phyloP scores from a whole-genome alignment of 64 coral and sea anemone species.

The Montipora efflorescens region DNA sequence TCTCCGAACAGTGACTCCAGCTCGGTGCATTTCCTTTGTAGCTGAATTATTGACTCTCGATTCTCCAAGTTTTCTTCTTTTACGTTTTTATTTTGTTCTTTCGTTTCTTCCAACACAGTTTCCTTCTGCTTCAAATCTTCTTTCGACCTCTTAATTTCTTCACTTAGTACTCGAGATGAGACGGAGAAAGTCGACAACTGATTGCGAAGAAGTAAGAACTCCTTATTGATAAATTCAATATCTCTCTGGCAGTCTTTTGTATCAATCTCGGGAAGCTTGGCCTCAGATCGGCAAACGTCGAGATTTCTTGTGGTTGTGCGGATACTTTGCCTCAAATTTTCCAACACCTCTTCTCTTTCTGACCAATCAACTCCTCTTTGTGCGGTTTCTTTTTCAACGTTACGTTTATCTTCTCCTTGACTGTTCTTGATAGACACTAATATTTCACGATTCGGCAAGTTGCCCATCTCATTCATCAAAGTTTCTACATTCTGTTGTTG shows the following conservation, averaged over 20 bases:
- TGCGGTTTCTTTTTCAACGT: slow-evolving; percentile 19
- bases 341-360: slow-evolving; percentile 68
- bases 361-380: slow-evolving; percentile 40
- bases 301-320: slow-evolving; percentile 72
- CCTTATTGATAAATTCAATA: slow-evolving; percentile 84
- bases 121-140: slow-evolving; percentile 75
- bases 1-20: slow-evolving; percentile 73
- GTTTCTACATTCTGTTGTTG: slow-evolving; percentile 79
- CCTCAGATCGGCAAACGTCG: slow-evolving; percentile 74
- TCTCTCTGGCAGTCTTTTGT: slow-evolving; percentile 79
- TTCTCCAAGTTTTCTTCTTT: slow-evolving; percentile 71
- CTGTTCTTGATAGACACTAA: slow-evolving; percentile 41
- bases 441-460: slow-evolving; percentile 65
- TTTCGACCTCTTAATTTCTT: slow-evolving; percentile 72
- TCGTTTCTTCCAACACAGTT: slow-evolving; percentile 59
- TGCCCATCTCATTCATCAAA: slow-evolving; percentile 72
- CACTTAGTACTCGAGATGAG: slow-evolving; percentile 60
- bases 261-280: slow-evolving; percentile 73
- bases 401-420: slow-evolving; percentile 33
- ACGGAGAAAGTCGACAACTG: slow-evolving; percentile 71
- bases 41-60: slow-evolving; percentile 59
- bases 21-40: slow-evolving; percentile 68
- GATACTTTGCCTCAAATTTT: slow-evolving; percentile 73
- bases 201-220: slow-evolving; percentile 79
- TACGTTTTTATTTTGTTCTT: slow-evolving; percentile 40